A percentile compares a stretch with the other conserved stretches of the same genome.
Evolutionary conservation across 2,888 invertebrate genomes (phyloP).

Genomic region (Agrotis exclamationis): DNA sequence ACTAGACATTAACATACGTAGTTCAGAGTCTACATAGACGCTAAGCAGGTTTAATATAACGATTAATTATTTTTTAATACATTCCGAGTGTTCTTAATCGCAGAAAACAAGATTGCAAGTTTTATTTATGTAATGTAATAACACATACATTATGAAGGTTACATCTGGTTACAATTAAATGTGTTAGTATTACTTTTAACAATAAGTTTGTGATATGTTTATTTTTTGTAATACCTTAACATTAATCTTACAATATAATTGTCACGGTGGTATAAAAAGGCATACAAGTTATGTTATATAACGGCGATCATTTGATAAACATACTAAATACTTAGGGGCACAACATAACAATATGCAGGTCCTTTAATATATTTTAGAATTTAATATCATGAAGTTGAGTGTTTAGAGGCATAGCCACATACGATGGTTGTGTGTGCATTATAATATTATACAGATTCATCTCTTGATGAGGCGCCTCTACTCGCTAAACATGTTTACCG

Average conservation of each 20-base stretch:
- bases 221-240: constrained; percentile 67
- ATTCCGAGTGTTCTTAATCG: not conserved
- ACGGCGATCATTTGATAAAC: constrained; percentile 48
- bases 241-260: constrained; percentile 64
- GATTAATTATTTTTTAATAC: constrained; percentile 2
- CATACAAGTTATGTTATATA: constrained; percentile 58
- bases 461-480: not conserved
- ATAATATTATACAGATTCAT: not conserved
- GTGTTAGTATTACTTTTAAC: constrained; percentile 62
- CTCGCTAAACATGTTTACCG: not conserved
- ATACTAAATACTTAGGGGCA: constrained; percentile 13
- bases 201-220: constrained; percentile 72
- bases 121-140: constrained; percentile 42
- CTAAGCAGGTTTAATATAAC: constrained; percentile 1
- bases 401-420: not conserved
- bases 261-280: constrained; percentile 67
- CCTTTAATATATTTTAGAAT: constrained; percentile 10
- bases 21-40: constrained; percentile 4
- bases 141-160: constrained; percentile 60
- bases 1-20: constrained; percentile 10
- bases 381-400: constrained; percentile 5
- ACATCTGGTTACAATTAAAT: constrained; percentile 56
- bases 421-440: constrained; percentile 1
- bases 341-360: constrained; percentile 5
- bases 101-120: constrained; percentile 27